Conservation (phyloP, 2,113 vertebrate genomes). For the Pelodiscus sinensis region DNA sequence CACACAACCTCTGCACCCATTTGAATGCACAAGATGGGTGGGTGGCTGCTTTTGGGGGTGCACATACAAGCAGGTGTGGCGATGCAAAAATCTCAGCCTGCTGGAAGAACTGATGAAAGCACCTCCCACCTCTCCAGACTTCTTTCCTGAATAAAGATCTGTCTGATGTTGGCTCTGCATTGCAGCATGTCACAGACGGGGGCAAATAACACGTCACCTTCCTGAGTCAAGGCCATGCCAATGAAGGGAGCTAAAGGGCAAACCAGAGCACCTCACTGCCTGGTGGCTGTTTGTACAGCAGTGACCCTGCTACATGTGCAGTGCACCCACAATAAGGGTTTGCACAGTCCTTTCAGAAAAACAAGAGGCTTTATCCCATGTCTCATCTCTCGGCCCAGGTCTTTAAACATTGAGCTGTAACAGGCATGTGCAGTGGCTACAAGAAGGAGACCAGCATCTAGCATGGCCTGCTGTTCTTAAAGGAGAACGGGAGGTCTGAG, state of each 20-base stretch:
- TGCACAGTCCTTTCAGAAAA: neutral
- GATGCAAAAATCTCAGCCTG: neutral
- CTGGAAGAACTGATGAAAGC: neutral
- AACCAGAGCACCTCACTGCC: neutral
- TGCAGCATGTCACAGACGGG: neutral
- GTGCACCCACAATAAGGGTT: accelerated
- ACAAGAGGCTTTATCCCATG: neutral
- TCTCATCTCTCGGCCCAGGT: neutral
- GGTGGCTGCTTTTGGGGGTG: neutral
- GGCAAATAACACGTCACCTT: neutral
- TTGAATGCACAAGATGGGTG: neutral
- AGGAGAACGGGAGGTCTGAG: neutral
- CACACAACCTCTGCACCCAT: neutral
- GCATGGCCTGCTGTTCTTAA: neutral
- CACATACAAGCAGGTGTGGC: accelerated
- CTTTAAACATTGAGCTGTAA: neutral
- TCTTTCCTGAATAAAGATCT: neutral
- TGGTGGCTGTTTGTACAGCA: neutral
- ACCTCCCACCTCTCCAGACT: neutral
- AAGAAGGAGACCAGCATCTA: neutral
- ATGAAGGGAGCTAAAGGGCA: neutral
- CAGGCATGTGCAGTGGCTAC: neutral
- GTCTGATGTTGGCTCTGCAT: neutral
- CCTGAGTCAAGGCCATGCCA: neutral
- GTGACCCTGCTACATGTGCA: neutral